Evolutionary conservation across 2,113 vertebrate species (phyloP).

Genomic region (Canis aureus): DNA sequence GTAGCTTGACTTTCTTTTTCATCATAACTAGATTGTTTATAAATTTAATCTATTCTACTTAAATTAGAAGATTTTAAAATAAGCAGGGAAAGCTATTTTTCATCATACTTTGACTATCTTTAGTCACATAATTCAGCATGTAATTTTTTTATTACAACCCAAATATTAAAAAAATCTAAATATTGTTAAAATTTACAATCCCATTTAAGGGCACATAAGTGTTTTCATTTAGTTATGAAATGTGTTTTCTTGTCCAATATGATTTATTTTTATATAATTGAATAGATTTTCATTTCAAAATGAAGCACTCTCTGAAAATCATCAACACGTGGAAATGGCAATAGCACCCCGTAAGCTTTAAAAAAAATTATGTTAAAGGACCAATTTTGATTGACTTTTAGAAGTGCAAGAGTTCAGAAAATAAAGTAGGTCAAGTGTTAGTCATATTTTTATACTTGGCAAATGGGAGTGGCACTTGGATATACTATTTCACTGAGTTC

Average conservation of each 20-base stretch:
- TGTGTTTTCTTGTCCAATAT: conserved; percentile 23
- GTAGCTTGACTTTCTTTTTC: background rate
- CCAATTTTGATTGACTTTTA: conserved; percentile 34
- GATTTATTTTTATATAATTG: conserved; percentile 2
- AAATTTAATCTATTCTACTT: background rate
- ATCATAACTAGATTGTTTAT: background rate
- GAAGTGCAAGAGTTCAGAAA: conserved; percentile 34
- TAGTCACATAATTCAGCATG: background rate
- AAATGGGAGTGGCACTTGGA: background rate
- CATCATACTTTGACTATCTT: background rate
- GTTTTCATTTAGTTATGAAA: conserved; percentile 2
- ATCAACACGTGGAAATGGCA: background rate
- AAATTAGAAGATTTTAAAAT: background rate
- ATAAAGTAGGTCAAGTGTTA: conserved; percentile 49
- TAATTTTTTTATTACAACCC: background rate
- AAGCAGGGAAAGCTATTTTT: background rate
- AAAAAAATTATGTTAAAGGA: conserved; percentile 59
- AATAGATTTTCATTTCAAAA: conserved; percentile 56
- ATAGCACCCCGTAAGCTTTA: background rate
- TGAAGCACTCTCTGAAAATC: conserved; percentile 38
- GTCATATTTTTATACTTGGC: background rate
- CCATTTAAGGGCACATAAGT: background rate
- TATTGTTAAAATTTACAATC: background rate
- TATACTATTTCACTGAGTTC: background rate
- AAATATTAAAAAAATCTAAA: background rate